phyloP scores from a whole-genome alignment of 2,888 invertebrate species.

The Holacanthella duospinosa region DNA sequence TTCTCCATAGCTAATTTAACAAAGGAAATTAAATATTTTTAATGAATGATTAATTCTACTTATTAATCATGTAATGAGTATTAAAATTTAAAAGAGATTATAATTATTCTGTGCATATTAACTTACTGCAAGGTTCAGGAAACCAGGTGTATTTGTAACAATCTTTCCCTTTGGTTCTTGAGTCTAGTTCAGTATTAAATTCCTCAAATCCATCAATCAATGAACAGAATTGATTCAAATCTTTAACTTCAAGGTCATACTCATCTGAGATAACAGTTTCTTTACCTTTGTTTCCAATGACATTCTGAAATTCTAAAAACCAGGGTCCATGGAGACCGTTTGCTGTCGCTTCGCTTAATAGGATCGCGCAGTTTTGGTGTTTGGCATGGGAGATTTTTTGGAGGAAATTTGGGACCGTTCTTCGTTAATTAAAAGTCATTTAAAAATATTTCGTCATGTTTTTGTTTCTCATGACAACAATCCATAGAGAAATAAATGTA shows the following conservation, averaged over 20 bases:
- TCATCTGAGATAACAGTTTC: no score
- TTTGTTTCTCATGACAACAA: no score
- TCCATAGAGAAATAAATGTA: neutral
- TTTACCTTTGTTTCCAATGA: no score
- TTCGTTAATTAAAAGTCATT: no score
- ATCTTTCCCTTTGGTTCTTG: neutral
- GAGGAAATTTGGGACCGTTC: no score
- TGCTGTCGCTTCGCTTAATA: no score
- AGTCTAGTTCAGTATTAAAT: neutral
- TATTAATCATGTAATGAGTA: slow-evolving; percentile 41
- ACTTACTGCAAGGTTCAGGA: neutral
- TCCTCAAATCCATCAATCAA: neutral
- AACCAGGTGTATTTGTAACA: neutral
- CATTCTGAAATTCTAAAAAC: no score
- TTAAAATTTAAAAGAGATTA: neutral
- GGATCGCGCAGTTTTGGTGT: no score
- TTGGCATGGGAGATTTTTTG: no score
- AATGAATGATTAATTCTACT: neutral
- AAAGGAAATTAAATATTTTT: neutral
- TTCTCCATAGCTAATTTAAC: neutral
- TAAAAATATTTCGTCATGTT: no score
- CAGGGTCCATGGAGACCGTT: no score
- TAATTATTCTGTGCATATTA: no score
- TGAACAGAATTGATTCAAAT: neutral
- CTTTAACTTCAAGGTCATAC: neutral